Evolutionary conservation across 2,888 invertebrate species (phyloP).

Genomic region (Megamerina dolium): DNA sequence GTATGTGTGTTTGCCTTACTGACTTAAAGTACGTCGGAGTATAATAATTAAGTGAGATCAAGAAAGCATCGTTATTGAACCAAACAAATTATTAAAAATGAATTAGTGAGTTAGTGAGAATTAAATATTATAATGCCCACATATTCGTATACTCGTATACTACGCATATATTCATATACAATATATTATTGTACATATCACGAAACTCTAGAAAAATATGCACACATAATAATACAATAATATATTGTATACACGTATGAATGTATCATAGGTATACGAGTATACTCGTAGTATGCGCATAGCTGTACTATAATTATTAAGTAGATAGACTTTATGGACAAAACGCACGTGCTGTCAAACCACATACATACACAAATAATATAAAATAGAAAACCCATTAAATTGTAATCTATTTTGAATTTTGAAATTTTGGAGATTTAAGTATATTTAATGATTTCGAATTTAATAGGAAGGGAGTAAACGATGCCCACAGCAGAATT

Average conservation of each 20-base stretch:
- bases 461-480: constrained; percentile 11
- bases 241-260: too few relatives aligned
- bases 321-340: too few relatives aligned
- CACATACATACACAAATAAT: too few relatives aligned
- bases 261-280: too few relatives aligned
- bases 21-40: too few relatives aligned
- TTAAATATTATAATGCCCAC: too few relatives aligned
- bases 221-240: too few relatives aligned
- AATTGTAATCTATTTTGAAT: constrained; percentile 43
- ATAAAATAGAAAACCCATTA: constrained; percentile 37
- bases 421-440: constrained; percentile 30
- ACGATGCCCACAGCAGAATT: constrained; percentile 1
- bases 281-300: too few relatives aligned
- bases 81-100: constrained; percentile 44
- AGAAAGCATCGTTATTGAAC: constrained; percentile 17
- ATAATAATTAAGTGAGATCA: constrained; percentile 15
- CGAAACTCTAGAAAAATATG: neutral
- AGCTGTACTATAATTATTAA: too few relatives aligned
- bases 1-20: too few relatives aligned
- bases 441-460: constrained; percentile 25
- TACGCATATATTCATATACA: neutral
- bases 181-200: neutral
- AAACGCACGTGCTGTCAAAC: constrained; percentile 39
- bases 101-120: constrained; percentile 36
- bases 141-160: constrained; percentile 9